phyloP scores from a whole-genome alignment of 2,888 invertebrate species.

The Petrolisthes manimaculis region DNA sequence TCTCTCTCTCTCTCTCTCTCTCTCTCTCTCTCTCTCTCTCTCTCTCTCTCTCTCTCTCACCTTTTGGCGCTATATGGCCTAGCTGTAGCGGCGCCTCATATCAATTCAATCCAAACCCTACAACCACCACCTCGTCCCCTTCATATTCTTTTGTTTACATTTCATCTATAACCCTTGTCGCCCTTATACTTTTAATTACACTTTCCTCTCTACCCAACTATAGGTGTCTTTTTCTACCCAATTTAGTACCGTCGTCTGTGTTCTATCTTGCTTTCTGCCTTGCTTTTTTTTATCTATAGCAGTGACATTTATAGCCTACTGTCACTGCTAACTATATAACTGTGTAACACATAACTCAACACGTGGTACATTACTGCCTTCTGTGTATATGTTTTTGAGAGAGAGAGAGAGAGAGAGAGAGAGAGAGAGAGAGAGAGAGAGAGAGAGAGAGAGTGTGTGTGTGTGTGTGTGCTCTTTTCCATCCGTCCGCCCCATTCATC shows the following conservation, averaged over 20 bases:
- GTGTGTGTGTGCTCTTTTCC: neutral
- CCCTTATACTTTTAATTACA: neutral
- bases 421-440: too few species aligned
- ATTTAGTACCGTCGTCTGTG: neutral
- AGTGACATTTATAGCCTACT: neutral
- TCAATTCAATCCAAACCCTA: neutral
- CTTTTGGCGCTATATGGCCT: neutral
- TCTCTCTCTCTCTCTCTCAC: slow-evolving; percentile 3
- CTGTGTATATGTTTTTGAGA: neutral
- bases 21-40: slow-evolving; percentile 1
- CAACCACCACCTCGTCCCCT: neutral
- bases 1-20: neutral
- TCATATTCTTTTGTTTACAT: neutral
- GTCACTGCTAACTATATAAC: neutral
- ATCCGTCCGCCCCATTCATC: neutral
- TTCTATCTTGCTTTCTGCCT: neutral
- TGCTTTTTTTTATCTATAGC: neutral
- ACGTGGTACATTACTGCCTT: neutral
- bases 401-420: too few species aligned
- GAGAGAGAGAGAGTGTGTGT: too few species aligned
- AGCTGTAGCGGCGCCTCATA: neutral
- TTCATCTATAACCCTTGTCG: neutral
- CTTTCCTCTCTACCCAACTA: neutral
- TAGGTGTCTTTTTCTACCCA: neutral
- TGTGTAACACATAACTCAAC: neutral